phyloP scores from a whole-genome alignment of 1,140 invertebrate species.

The Ips nitidus region DNA sequence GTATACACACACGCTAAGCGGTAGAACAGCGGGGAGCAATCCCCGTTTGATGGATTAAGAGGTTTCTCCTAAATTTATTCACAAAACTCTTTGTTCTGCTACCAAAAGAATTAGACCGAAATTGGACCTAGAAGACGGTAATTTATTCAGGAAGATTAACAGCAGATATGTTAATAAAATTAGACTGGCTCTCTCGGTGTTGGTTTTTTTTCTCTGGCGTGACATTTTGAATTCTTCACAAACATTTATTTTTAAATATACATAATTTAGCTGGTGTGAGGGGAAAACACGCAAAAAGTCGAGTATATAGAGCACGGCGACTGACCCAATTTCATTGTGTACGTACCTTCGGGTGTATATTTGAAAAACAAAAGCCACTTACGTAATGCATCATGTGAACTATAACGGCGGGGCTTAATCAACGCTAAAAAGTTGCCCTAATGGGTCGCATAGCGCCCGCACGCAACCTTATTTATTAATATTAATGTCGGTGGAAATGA shows the following conservation, averaged over 20 bases:
- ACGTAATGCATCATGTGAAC: conserved; percentile 2
- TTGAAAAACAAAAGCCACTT: conserved; percentile 7
- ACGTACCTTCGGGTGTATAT: neutral
- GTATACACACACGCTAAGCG: conserved; percentile 1
- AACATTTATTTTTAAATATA: neutral
- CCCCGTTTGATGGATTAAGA: conserved; percentile 27
- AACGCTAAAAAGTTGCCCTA: conserved; percentile 19
- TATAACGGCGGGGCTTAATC: conserved; percentile 17
- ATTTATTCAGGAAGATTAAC: conserved; percentile 27
- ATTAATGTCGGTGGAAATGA: conserved; percentile 27
- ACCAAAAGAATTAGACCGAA: conserved; percentile 24
- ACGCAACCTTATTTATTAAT: conserved; percentile 32
- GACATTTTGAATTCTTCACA: conserved; percentile 5
- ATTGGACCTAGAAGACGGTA: conserved; percentile 21
- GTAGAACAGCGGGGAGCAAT: conserved; percentile 24
- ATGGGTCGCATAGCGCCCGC: conserved; percentile 21
- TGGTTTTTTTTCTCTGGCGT: conserved; percentile 8
- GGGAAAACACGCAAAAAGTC: neutral
- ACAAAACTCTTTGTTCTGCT: conserved; percentile 25
- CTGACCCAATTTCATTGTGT: neutral
- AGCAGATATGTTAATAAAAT: conserved; percentile 27
- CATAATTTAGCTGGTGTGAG: neutral
- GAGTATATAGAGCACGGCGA: neutral
- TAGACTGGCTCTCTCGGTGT: conserved; percentile 1
- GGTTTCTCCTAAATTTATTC: conserved; percentile 24